A percentile compares a stretch with the other conserved stretches of the same genome.
These are phyloP conservation scores for Odontophorus gujanensis DNA, from an alignment of 2,113 vertebrate genomes.

Conservation along the genomic window DNA sequence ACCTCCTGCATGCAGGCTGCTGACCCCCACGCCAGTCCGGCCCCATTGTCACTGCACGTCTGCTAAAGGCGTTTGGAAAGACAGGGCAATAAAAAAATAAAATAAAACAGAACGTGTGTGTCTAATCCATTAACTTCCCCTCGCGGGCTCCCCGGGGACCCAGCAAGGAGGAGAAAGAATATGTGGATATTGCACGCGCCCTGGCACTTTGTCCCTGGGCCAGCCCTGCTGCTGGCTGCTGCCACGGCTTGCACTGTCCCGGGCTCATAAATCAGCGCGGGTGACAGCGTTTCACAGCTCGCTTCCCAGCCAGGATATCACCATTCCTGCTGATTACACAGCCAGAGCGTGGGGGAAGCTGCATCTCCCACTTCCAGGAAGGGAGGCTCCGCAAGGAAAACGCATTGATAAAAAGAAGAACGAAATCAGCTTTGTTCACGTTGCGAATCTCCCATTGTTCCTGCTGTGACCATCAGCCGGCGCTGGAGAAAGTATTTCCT, in stretches of 20 bases:
- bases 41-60: conserved; percentile 27
- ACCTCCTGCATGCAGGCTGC: conserved; percentile 31
- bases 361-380: conserved; percentile 84
- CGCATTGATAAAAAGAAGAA: conserved; percentile 78
- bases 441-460: conserved; percentile 88
- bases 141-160: conserved; percentile 32
- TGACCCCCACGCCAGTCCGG: neutral
- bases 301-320: conserved; percentile 81
- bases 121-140: conserved; percentile 66
- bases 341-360: conserved; percentile 66
- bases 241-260: conserved; percentile 24
- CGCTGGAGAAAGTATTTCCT: conserved; percentile 83
- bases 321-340: conserved; percentile 80
- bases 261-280: conserved; percentile 77
- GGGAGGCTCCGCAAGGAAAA: conserved; percentile 86
- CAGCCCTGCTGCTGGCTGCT: conserved; percentile 51
- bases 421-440: conserved; percentile 71
- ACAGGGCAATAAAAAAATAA: conserved; percentile 52
- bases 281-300: conserved; percentile 82
- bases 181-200: conserved; percentile 77
- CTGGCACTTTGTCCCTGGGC: conserved; percentile 68
- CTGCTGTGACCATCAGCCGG: conserved; percentile 67
- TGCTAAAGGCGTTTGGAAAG: conserved; percentile 61
- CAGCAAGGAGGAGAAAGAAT: conserved; percentile 75
- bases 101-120: conserved; percentile 53